Evolutionary conservation across 92 coral and sea anemone species (phyloP), one percentile per base, ranked within the genome.

Genomic region (Parazoanthus darwini): DNA sequence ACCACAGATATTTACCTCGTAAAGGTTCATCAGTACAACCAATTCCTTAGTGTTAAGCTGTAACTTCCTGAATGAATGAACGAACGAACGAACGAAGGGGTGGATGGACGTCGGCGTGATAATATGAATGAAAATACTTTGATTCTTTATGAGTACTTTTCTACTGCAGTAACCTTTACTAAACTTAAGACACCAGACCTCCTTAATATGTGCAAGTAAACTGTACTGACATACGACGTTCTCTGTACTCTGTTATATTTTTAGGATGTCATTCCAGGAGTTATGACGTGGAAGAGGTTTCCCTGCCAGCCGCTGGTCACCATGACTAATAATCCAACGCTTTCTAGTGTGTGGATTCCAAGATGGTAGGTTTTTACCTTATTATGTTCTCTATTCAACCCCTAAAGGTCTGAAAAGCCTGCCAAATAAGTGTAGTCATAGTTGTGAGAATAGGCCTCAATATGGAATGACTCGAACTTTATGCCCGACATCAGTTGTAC

Each of bases 251-350:
- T 51, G 8, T 0, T 56, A 35, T 35, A 48, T 59, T 87, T 72
- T 23, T 75, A 97, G 99, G 98, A 97, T 80, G 98, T 97, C 54
- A 97, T 97, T 82, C 98, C 99, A 67, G 98, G 99, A 14, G 94
- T 97, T 14, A 97, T 97, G 99, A 97, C 99, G 86, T 97, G 99
- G 99, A 97, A 97, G 77, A 91, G 99, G 82, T 97, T 97, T 88
- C 97, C 99, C 42, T 95, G 99, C 86, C 99, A 97, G 76, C 90
- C 97, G 74, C 92, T 97, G 71, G 98, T 95, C 66, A 90, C 96
- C 68, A 86, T 94, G 90, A 93, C 91, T 79, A 92, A 94, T 82
- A 90, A 87, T 56, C 98, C 99, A 58, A 95, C 98, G 68, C 86
- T 97, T 36, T 94, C 98, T 36, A 96, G 78, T 82, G 95, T 97